These are phyloP conservation scores for Panorpa germanica DNA, from an alignment of 2,888 invertebrate genomes.

Conservation along the genomic window DNA sequence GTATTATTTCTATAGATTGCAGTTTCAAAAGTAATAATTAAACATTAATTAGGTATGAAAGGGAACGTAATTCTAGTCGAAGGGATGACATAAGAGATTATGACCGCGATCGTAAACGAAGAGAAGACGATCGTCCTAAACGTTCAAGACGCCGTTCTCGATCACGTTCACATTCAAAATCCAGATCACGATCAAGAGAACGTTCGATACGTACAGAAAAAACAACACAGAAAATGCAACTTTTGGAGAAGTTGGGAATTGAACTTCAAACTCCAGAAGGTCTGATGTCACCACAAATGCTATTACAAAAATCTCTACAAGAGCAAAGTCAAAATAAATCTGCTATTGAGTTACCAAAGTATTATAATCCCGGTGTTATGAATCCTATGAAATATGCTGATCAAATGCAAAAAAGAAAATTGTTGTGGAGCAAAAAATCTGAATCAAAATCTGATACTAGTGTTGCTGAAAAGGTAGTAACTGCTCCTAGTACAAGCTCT, in stretches of 20 bases:
- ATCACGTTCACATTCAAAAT: constrained; percentile 15
- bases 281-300: no score
- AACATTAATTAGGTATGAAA: no score
- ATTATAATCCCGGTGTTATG: constrained; percentile 54
- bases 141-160: constrained; percentile 18
- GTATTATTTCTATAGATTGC: no score
- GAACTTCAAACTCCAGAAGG: constrained; percentile 29
- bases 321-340: no score
- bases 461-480: constrained; percentile 19
- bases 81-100: background rate
- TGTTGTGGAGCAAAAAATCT: constrained; percentile 74
- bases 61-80: no score
- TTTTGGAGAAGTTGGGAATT: constrained; percentile 28
- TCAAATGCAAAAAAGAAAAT: constrained; percentile 79
- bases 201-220: constrained; percentile 10
- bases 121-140: constrained; percentile 18
- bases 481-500: constrained; percentile 15
- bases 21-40: no score
- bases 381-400: constrained; percentile 68
- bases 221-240: constrained; percentile 24
- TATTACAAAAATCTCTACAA: no score
- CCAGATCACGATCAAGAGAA: constrained; percentile 14
- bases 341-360: constrained; percentile 42
- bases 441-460: constrained; percentile 27
- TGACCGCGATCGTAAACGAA: constrained; percentile 8